A percentile compares a stretch with the other conserved stretches of the same genome.
Conservation (phyloP, 2,113 vertebrate species). For the Zosterops pallidus region DNA sequence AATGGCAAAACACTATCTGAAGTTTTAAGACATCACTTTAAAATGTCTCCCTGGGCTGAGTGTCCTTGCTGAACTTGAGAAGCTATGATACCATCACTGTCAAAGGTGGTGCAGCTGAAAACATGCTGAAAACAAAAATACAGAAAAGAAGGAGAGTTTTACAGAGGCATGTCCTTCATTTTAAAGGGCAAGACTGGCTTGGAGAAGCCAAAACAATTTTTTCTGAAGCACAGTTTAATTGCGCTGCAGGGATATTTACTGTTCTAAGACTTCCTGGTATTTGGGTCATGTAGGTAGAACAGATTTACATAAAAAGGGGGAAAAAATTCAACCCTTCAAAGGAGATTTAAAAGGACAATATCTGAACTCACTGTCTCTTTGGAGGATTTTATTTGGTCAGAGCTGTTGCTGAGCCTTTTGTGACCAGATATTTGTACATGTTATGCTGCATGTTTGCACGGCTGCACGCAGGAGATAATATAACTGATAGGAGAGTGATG, state of each 20-base stretch:
- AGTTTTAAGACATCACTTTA: neutral
- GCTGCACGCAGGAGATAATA: conserved; percentile 31
- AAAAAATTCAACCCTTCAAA: neutral
- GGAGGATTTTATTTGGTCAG: conserved; percentile 30
- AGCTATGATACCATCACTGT: neutral
- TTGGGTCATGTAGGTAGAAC: neutral
- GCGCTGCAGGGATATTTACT: conserved; percentile 33
- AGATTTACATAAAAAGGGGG: conserved; percentile 9
- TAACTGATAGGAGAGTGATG: neutral
- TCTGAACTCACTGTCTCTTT: neutral
- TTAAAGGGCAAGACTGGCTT: conserved; percentile 8
- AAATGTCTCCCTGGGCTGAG: neutral
- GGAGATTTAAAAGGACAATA: conserved; percentile 27
- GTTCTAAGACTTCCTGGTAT: conserved; percentile 23
- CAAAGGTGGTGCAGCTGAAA: neutral
- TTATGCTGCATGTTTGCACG: neutral
- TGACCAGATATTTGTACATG: neutral
- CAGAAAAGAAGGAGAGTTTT: neutral
- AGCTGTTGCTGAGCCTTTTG: conserved; percentile 34
- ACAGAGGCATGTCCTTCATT: conserved; percentile 17
- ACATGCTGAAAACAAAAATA: neutral
- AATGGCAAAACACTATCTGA: neutral
- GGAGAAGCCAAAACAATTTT: neutral
- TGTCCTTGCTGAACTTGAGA: neutral
- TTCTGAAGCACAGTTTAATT: neutral